A percentile compares a stretch with the other conserved stretches of the same genome.
phyloP scores from a whole-genome alignment of 2,797 vertebrate genomes.

The Pitangus sulphuratus region DNA sequence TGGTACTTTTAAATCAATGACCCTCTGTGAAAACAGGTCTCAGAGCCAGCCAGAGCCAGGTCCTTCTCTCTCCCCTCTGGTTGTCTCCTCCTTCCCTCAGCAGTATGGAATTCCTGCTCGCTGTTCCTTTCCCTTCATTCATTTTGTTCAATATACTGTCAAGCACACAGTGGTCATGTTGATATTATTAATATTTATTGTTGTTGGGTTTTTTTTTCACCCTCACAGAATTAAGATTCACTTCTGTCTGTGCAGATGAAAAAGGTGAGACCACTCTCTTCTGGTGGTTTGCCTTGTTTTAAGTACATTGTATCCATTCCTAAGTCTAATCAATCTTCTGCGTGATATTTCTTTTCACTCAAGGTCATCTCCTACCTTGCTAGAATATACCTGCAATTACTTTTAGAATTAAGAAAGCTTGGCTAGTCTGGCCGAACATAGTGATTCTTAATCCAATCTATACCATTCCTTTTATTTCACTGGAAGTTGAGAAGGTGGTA shows the following conservation, averaged over 20 bases:
- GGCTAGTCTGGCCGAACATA: not conserved
- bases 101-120: not conserved
- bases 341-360: constrained; percentile 19
- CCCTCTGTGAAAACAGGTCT: not conserved
- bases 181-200: not conserved
- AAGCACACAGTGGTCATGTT: not conserved
- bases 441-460: constrained; percentile 29
- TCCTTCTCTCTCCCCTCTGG: not conserved
- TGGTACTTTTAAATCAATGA: not conserved
- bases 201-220: rapidly evolving
- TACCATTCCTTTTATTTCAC: constrained; percentile 38
- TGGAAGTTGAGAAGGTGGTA: not conserved
- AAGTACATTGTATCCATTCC: not conserved
- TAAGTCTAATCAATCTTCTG: not conserved
- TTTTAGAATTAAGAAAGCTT: constrained; percentile 51
- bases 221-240: not conserved
- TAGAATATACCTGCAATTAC: constrained; percentile 36
- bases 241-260: not conserved
- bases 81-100: not conserved
- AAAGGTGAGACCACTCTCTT: not conserved
- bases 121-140: not conserved
- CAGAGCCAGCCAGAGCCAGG: not conserved
- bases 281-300: not conserved
- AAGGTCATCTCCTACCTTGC: constrained; percentile 29
- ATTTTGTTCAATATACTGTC: not conserved